Evolutionary conservation across 2,888 invertebrate species (phyloP).

Genomic region (Portevinia maculata): DNA sequence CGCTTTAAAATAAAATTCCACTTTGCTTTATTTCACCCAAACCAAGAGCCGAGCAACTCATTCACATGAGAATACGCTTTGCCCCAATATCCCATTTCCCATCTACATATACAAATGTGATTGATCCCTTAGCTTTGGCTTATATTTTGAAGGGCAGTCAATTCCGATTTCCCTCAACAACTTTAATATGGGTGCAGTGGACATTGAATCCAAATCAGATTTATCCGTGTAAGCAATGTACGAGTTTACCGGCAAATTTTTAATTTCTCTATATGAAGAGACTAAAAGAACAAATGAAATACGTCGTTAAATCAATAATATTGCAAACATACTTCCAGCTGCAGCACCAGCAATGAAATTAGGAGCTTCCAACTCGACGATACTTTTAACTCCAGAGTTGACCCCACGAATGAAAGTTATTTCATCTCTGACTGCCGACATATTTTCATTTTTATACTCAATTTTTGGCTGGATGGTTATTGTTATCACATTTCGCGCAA

Average conservation of each 20-base stretch:
- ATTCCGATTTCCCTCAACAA: conserved; percentile 77
- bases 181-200: conserved; percentile 79
- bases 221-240: conserved; percentile 81
- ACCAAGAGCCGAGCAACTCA: too few relatives aligned
- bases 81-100: neutral
- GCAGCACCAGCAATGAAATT: conserved; percentile 81
- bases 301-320: neutral
- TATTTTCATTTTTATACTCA: conserved; percentile 80
- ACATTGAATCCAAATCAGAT: conserved; percentile 77
- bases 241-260: conserved; percentile 76
- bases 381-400: conserved; percentile 74
- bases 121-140: conserved; percentile 78
- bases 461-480: conserved; percentile 80
- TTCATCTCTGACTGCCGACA: conserved; percentile 77
- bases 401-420: conserved; percentile 79
- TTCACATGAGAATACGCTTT: too few relatives aligned
- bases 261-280: conserved; percentile 79
- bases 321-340: conserved; percentile 79
- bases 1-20: too few relatives aligned
- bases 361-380: conserved; percentile 79
- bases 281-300: conserved; percentile 75
- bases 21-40: too few relatives aligned
- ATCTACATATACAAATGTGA: conserved; percentile 80
- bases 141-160: conserved; percentile 77
- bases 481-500: conserved; percentile 78